Percentiles rank a stretch among this genome's conserved stretches.
Evolutionary conservation across 2,113 vertebrate genomes (phyloP).

Genomic region (Plecturocebus donacophilus): DNA sequence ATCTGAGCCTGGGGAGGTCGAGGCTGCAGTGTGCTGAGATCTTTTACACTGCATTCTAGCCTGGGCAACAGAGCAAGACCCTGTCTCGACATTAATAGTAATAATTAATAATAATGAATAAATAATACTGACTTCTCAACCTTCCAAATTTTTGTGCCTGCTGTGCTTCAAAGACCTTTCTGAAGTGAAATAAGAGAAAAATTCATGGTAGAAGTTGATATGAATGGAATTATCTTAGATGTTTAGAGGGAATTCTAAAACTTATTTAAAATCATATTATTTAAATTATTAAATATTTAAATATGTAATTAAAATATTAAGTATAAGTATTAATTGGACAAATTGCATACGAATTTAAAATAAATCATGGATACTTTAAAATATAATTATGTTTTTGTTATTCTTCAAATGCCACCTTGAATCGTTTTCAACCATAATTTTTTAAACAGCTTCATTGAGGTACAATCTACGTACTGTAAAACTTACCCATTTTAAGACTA

Average conservation of each 20-base stretch:
- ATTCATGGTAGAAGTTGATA: neutral
- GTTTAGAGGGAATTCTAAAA: neutral
- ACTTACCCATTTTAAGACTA: neutral
- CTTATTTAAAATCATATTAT: neutral
- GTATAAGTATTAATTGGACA: neutral
- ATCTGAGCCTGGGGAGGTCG: too few species aligned
- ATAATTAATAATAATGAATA: too few species aligned
- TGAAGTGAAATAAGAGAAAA: neutral
- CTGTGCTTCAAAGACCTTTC: neutral
- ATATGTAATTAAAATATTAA: neutral
- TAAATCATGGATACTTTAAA: neutral
- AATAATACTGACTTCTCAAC: neutral
- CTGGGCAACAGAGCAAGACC: too few species aligned
- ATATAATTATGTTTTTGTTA: neutral
- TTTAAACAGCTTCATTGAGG: neutral
- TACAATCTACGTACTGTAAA: neutral
- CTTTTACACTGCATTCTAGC: too few species aligned
- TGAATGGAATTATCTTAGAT: neutral
- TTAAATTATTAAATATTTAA: neutral
- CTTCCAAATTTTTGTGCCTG: neutral
- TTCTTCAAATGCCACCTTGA: neutral
- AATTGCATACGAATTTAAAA: neutral
- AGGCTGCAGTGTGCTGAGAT: too few species aligned
- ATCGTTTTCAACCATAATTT: neutral
- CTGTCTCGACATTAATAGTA: too few species aligned